Evolutionary conservation across 2,797 vertebrate species (phyloP), one percentile per base, ranked within the genome.

Genomic region (Trichosurus vulpecula): DNA sequence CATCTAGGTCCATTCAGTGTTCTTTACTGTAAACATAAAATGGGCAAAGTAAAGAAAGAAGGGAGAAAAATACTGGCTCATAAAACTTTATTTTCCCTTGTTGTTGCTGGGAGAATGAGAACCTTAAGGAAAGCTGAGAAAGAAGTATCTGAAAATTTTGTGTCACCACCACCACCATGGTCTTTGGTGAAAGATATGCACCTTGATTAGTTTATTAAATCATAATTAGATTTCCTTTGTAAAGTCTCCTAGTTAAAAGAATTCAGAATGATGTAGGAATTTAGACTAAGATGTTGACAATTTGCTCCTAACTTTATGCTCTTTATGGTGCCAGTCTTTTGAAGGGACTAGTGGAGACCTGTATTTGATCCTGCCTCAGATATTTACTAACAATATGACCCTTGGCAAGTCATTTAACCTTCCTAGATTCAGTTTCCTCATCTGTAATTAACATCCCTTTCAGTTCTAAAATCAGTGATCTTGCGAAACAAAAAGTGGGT

Each of bases 341-440:
- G 0, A 30, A 81, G 10, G 12, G 57, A 0, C 3, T 81, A 41
- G n/a, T 41, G 19, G n/a, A 81, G 19, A 41, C 6, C n/a, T 81
- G n/a, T 19, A 41, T 66, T 81, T 81, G 0, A 41, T 41, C n/a
- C n/a, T 41, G 0, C 3, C 54, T 92, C 19, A 4, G 2, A 1
- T 27, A n/a, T 90, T n/a, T 92, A 19, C 3, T 1, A 54, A 90
- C 52, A 53, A 29, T 8, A 0, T 22, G n/a, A 81, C n/a, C 6
- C n/a, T 22, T 74, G n/a, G 66, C 14, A 74, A 41, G 16, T 41
- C 6, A 74, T 74, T 74, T 41, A 41, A 41, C 16, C 16, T 41
- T 81, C 81, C n/a, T 41, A 74, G 16, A 81, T n/a, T 41, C 19
- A 47, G 1, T 81, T 81, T 81, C 66, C 19, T 81, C 12, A 41